phyloP scores from a whole-genome alignment of 2,113 vertebrate genomes.

The Paralichthys olivaceus region DNA sequence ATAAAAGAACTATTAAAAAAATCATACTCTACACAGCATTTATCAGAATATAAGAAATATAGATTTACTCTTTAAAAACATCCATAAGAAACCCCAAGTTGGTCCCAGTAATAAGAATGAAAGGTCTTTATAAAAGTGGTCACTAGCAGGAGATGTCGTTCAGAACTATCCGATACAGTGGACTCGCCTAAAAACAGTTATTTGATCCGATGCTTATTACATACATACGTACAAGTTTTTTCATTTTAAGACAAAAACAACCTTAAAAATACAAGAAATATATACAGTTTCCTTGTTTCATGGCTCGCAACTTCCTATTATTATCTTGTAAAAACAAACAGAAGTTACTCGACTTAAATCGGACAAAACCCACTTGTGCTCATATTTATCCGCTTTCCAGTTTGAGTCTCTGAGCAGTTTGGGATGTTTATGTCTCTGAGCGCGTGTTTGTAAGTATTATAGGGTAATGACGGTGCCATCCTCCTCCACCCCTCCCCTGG shows the following conservation, averaged over 20 bases:
- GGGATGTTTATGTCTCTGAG: slow-evolving; percentile 61
- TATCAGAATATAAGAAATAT: slow-evolving; percentile 76
- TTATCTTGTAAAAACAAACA: slow-evolving; percentile 52
- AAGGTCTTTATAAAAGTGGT: slow-evolving; percentile 75
- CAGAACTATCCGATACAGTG: slow-evolving; percentile 72
- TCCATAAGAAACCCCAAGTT: slow-evolving; percentile 74
- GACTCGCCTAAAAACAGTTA: slow-evolving; percentile 59
- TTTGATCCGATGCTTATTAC: slow-evolving; percentile 67
- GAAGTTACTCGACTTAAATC: slow-evolving; percentile 63
- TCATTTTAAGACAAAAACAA: slow-evolving; percentile 57
- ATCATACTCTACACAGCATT: slow-evolving; percentile 71
- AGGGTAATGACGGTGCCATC: slow-evolving; percentile 97
- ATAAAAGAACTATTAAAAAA: slow-evolving; percentile 71
- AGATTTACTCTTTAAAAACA: slow-evolving; percentile 78
- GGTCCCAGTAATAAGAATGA: slow-evolving; percentile 77
- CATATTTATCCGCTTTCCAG: slow-evolving; percentile 59
- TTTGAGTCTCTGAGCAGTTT: slow-evolving; percentile 76
- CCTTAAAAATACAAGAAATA: slow-evolving; percentile 64
- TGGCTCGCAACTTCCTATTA: slow-evolving; percentile 53
- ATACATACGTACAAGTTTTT: slow-evolving; percentile 55
- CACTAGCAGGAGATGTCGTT: slow-evolving; percentile 62
- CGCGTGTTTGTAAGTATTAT: slow-evolving; percentile 78
- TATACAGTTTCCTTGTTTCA: slow-evolving; percentile 55
- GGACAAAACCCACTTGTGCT: slow-evolving; percentile 52
- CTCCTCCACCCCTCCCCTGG: slow-evolving; percentile 94